Base-by-base conservation (phyloP, 2,797 vertebrate species). In the Coregonus ussuriensis region DNA sequence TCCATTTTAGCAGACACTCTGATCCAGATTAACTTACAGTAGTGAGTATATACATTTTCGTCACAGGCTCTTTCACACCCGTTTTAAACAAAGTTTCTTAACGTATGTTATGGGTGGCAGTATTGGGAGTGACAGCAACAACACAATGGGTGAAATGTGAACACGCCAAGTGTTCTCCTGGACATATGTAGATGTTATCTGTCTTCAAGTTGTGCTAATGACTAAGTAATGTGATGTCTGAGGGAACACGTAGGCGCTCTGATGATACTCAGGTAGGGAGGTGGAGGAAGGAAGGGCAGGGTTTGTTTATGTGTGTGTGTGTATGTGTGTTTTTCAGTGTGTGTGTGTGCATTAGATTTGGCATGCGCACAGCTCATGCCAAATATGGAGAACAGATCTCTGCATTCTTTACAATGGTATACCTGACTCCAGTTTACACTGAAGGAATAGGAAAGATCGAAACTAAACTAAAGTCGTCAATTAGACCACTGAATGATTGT, bases 81-180 rank as follows among this genome's bases (percentile, higher is more conserved):
- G 21, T 52, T 21, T 72, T 71, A 9, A 47, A 53, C 69, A 14
- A 4, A 5, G 25, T 25, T 25, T 25, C 25, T 25, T 59, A 56
- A 15, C 18, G 13, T 16, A 11, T 14, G 31, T 15, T 16, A 29
- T 47, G 33, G 6, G 4, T 9, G 33, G 18, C 18, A 1, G 67
- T 21, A n/a, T 70, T 47, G n/a, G 33, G 84, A 76, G 56, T 16
- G 37, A 72, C 52, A 5, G 16, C 3, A 9, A 1, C 6, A 25
- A 33, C 80, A 84, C 75, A 87, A 82, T 70, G 54, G 73, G n/a
- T 37, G 3, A 71, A n/a, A 35, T 15, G 5, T 3, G 33, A 1
- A 72, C 54, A 68, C 72, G 1, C 18, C 16, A 67, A 1, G 11
- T 47, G 9, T 9, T 13, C 41, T 47, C 41, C 41, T 3, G 41